Evolutionary conservation across 2,797 vertebrate species (phyloP), one percentile per base, ranked within the genome.

Genomic region (Benthosema pterotum): DNA sequence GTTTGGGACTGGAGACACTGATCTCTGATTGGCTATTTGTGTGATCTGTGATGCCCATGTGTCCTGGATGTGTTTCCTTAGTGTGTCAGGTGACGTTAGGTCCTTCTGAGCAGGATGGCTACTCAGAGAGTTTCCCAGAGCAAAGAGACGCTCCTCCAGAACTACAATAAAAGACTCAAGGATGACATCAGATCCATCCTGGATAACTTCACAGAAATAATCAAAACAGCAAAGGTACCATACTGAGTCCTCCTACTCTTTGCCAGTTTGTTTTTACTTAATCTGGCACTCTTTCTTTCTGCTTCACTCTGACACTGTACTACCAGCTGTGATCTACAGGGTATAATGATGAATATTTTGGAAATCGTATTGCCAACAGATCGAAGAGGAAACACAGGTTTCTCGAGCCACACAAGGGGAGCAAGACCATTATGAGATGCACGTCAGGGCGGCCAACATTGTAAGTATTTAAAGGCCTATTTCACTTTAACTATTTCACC

Each of bases 391-490:
- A 91, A 99, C 97, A 0, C 98, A 99, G 82, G 97, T 99, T 7
- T 94, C 96, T 1, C 82, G 97, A 60, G 93, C 97, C 16, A 97
- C 97, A 0, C 98, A 99, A 66, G 95, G 95, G 4, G 98, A 99
- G 53, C 97, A 99, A 69, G 98, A 99, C 74, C 97, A 98, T 77
- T 99, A 98, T 0, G 97, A 99, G 88, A 99, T 99, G 98, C 95
- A 99, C 0, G 97, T 99, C 50, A 91, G 98, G 88, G 96, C 98
- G 1, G 96, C 98, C 46, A 99, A 99, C 86, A 98, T 99, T 6
- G 97, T 99, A 79, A 96, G 96, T 93, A 50, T 0, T 0, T n/a
- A n/a, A n/a, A n/a, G n/a, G n/a, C n/a, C n/a, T n/a, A n/a, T n/a
- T n/a, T n/a, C n/a, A n/a, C n/a, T 13, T 18, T 11, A 12, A 18